Evolutionary conservation across 64 coral and sea anemone genomes (phyloP).

Genomic region (Trachythela sp.): DNA sequence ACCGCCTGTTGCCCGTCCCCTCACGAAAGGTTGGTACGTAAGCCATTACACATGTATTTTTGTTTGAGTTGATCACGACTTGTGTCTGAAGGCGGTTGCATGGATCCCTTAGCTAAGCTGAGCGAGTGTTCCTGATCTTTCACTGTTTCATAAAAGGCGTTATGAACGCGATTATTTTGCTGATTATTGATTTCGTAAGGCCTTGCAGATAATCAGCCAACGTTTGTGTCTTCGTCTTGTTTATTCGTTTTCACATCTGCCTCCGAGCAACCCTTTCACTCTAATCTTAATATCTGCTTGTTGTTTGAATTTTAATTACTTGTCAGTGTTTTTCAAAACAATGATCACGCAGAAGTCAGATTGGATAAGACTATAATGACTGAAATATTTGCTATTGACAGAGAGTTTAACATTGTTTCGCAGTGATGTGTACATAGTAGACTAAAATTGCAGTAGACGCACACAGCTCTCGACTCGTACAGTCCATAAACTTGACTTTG

Average conservation of each 20-base stretch:
- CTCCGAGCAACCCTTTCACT: neutral
- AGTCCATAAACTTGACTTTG: neutral
- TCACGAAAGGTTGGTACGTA: neutral
- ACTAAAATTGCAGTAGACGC: neutral
- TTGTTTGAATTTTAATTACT: constrained; percentile 1
- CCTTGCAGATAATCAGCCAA: neutral
- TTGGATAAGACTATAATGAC: neutral
- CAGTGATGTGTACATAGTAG: neutral
- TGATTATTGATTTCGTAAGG: neutral
- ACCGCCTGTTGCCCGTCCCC: neutral
- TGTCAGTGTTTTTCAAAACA: neutral
- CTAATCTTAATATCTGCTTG: neutral
- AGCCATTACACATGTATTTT: neutral
- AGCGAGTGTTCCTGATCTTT: neutral
- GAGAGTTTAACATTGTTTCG: neutral
- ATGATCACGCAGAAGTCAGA: neutral
- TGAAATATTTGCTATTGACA: neutral
- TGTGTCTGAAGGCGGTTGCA: neutral
- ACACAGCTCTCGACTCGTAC: neutral
- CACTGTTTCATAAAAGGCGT: neutral
- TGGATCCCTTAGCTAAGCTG: neutral
- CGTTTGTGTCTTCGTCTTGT: neutral
- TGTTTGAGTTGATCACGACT: neutral
- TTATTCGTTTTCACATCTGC: neutral
- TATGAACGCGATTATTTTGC: neutral